A percentile compares a stretch with the other conserved stretches of the same genome.
phyloP scores from a whole-genome alignment of 2,888 invertebrate species.

The Synanthedon tipuliformis region DNA sequence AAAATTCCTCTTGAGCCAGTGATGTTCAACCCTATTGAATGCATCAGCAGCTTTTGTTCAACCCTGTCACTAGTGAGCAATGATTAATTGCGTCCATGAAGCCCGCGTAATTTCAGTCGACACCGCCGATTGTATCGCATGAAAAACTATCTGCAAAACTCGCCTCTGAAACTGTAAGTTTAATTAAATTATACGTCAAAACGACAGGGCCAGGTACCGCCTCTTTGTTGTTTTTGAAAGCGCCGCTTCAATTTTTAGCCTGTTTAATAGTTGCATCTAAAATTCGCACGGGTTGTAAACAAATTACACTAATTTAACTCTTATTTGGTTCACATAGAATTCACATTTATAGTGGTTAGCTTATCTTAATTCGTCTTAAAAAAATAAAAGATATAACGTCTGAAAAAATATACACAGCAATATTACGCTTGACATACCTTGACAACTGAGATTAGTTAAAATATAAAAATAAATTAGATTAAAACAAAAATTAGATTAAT shows the following conservation, averaged over 20 bases:
- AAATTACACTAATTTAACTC: too few species aligned
- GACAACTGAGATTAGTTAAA: too few species aligned
- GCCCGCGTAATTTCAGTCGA: conserved; percentile 36
- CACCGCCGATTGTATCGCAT: conserved; percentile 25
- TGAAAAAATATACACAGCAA: too few species aligned
- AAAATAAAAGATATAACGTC: too few species aligned
- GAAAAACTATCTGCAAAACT: conserved; percentile 33
- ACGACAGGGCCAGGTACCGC: conserved; percentile 12
- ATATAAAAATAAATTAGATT: too few species aligned
- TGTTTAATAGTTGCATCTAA: neutral
- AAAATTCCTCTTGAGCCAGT: neutral
- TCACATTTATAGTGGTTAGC: too few species aligned
- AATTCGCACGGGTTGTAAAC: too few species aligned
- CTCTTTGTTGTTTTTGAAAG: conserved; percentile 17
- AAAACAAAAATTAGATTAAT: too few species aligned
- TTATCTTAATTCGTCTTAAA: too few species aligned
- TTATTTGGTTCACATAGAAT: too few species aligned
- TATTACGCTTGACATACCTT: too few species aligned
- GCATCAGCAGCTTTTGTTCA: conserved; percentile 35
- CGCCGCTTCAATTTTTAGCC: neutral
- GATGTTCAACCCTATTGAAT: conserved; percentile 18
- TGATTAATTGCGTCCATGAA: conserved; percentile 65
- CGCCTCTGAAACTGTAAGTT: conserved; percentile 27
- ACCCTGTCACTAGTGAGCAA: conserved; percentile 33
- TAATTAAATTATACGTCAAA: conserved; percentile 33